Percentiles rank a stretch among this genome's conserved stretches.
Evolutionary conservation across 2,113 vertebrate species (phyloP).

Genomic region (Salvator merianae): DNA sequence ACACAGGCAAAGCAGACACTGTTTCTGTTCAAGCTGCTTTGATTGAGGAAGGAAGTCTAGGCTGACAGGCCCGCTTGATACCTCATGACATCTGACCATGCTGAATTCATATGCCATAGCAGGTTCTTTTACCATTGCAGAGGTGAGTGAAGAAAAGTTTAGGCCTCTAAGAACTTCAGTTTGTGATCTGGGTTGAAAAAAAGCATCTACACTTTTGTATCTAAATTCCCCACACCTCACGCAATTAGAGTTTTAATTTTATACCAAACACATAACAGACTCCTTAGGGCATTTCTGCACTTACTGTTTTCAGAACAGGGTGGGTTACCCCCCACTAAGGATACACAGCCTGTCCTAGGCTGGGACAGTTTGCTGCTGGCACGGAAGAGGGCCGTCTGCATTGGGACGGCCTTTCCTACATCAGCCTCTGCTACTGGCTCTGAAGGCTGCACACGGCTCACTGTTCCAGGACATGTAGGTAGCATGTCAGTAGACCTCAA

Average conservation of each 20-base stretch:
- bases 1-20: not conserved
- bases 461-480: too few species aligned
- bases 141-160: not conserved
- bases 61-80: not conserved
- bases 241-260: conserved; percentile 18
- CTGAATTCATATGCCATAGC: too few species aligned
- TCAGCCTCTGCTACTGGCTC: too few species aligned
- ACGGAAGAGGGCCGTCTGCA: too few species aligned
- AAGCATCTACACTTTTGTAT: not conserved
- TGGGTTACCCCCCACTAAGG: too few species aligned
- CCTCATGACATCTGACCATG: not conserved
- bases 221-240: not conserved
- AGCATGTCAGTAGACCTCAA: too few species aligned
- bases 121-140: not conserved
- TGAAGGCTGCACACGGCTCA: too few species aligned
- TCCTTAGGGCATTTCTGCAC: too few species aligned
- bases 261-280: not conserved
- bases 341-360: too few species aligned
- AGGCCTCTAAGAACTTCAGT: not conserved
- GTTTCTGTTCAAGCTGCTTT: not conserved
- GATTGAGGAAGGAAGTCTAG: not conserved
- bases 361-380: too few species aligned
- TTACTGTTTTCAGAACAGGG: too few species aligned
- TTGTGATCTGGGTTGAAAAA: not conserved
- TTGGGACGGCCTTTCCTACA: too few species aligned